phyloP scores from a whole-genome alignment of 1,140 invertebrate species.

The Heliconius melpomene region DNA sequence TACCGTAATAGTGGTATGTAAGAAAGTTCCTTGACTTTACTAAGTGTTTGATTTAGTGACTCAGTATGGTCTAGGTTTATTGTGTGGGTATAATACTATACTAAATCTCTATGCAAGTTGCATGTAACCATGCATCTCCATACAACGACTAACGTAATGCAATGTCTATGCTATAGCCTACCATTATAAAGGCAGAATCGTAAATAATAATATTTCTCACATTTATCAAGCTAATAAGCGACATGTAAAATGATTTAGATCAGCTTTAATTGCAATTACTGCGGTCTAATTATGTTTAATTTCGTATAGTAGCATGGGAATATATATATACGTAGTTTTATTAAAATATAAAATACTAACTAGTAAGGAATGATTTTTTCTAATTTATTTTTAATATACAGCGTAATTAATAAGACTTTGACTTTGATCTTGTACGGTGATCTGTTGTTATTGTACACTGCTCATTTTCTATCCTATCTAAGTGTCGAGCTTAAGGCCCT shows the following conservation, averaged over 20 bases:
- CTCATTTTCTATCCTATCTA: no score
- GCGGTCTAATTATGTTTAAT: constrained; percentile 13
- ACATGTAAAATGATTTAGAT: constrained; percentile 20
- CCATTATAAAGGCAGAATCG: background rate
- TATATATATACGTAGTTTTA: background rate
- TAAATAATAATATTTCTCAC: constrained; percentile 11
- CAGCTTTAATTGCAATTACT: constrained; percentile 12
- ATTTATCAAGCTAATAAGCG: constrained; percentile 11
- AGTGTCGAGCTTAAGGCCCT: no score
- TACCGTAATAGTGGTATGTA: background rate
- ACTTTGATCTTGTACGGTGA: no score
- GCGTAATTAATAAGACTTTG: no score
- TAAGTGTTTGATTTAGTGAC: background rate
- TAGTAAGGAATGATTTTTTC: no score
- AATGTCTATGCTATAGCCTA: no score
- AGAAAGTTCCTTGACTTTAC: constrained; percentile 10
- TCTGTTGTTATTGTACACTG: no score
- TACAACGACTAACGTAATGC: no score
- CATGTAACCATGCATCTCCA: no score
- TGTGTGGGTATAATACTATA: background rate
- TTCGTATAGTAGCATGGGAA: background rate
- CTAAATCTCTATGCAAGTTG: no score
- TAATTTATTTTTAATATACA: no score
- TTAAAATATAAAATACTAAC: background rate
- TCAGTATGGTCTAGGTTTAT: background rate